phyloP scores from a whole-genome alignment of 1,140 invertebrate species.

The Uloborus diversus region DNA sequence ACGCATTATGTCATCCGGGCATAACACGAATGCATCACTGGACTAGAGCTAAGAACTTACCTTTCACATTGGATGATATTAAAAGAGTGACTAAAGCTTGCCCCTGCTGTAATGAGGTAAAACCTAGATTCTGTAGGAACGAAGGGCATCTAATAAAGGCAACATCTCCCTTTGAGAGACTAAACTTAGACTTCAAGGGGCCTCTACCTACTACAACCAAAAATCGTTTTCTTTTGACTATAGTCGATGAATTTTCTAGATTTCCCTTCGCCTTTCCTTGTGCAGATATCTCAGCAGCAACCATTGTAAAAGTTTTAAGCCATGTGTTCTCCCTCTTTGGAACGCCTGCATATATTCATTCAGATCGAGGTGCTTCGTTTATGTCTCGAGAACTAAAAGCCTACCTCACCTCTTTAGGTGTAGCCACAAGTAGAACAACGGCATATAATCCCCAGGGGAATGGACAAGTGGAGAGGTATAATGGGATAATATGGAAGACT shows the following conservation, averaged over 20 bases:
- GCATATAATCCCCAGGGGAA: conserved; percentile 54
- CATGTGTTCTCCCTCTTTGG: conserved; percentile 1
- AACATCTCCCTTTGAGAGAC: conserved; percentile 58
- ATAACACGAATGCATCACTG: conserved; percentile 58
- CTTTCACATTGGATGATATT: conserved; percentile 56
- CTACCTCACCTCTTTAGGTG: conserved; percentile 25
- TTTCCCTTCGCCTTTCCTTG: conserved; percentile 60
- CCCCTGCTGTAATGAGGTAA: conserved; percentile 53
- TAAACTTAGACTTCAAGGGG: too few relatives aligned
- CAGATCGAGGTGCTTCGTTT: conserved; percentile 57
- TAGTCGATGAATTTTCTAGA: conserved; percentile 62
- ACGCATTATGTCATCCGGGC: conserved; percentile 59
- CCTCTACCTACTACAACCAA: conserved; percentile 59
- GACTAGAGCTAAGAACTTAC: conserved; percentile 56
- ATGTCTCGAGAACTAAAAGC: conserved; percentile 58
- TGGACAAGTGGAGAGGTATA: conserved; percentile 55
- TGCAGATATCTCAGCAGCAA: not conserved
- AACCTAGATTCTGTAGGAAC: conserved; percentile 52
- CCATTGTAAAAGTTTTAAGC: not conserved
- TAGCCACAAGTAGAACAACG: conserved; percentile 54
- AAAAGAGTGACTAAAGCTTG: not conserved
- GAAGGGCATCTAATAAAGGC: conserved; percentile 58
- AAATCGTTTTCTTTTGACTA: conserved; percentile 60
- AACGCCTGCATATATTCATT: conserved; percentile 38
- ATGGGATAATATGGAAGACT: conserved; percentile 59